A percentile compares a stretch with the other conserved stretches of the same genome.
phyloP scores from a whole-genome alignment of 1,140 invertebrate genomes.

The Cepaea nemoralis region DNA sequence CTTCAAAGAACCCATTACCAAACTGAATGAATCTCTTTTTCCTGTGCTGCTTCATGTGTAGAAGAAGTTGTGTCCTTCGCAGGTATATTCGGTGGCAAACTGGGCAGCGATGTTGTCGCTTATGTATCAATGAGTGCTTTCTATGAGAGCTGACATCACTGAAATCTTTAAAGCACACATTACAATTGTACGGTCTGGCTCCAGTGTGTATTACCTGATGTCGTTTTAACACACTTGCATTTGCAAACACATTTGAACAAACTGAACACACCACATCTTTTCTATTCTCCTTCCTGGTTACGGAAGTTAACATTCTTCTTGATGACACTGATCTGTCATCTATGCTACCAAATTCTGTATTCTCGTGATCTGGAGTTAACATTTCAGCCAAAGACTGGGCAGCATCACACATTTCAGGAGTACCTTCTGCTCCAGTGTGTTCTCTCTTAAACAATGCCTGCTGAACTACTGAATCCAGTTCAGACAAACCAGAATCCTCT shows the following conservation, averaged over 20 bases:
- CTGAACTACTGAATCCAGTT: constrained; percentile 22
- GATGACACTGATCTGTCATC: neutral
- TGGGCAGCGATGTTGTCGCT: constrained; percentile 31
- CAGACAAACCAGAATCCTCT: neutral
- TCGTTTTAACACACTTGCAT: constrained; percentile 18
- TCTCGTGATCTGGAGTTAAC: neutral
- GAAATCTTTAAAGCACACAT: constrained; percentile 29
- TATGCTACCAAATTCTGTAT: neutral
- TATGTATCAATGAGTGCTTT: constrained; percentile 26
- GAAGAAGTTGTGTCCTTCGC: constrained; percentile 10
- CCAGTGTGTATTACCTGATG: constrained; percentile 35
- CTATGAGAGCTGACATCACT: constrained; percentile 28
- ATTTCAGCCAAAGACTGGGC: neutral
- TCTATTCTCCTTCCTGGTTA: neutral
- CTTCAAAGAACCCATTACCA: constrained; percentile 30
- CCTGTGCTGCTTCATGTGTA: constrained; percentile 34
- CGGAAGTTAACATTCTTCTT: neutral
- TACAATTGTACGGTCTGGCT: constrained; percentile 3
- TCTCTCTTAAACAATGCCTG: constrained; percentile 20
- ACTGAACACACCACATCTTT: constrained; percentile 13
- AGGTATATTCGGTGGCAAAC: constrained; percentile 29
- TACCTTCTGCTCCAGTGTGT: neutral
- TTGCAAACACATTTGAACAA: constrained; percentile 27
- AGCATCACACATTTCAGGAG: neutral
- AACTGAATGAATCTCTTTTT: constrained; percentile 39